A percentile compares a stretch with the other conserved stretches of the same genome.
phyloP scores from a whole-genome alignment of 2,888 invertebrate genomes.

The Oxystoma pomonae region DNA sequence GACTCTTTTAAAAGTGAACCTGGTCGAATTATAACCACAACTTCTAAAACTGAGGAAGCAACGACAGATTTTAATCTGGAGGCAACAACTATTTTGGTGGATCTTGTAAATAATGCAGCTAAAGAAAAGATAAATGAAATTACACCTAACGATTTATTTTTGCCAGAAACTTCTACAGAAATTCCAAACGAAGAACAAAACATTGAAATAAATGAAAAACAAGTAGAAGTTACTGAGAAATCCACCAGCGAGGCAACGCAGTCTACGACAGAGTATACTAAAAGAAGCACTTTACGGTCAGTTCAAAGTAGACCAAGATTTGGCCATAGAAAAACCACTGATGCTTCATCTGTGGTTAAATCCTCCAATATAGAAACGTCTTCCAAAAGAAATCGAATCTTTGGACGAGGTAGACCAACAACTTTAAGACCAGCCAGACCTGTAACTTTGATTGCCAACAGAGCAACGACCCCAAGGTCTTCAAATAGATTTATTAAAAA shows the following conservation, averaged over 20 bases:
- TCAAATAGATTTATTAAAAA: slow-evolving; percentile 24
- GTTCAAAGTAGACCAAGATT: slow-evolving; percentile 29
- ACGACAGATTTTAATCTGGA: slow-evolving; percentile 8
- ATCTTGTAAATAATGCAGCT: neutral
- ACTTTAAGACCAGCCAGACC: slow-evolving; percentile 1
- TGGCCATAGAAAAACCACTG: slow-evolving; percentile 18
- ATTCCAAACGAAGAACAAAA: slow-evolving; percentile 4
- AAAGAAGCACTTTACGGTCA: slow-evolving; percentile 29
- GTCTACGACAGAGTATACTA: slow-evolving; percentile 25
- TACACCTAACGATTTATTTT: neutral
- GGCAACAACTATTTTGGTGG: slow-evolving; percentile 3
- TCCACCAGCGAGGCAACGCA: slow-evolving; percentile 12
- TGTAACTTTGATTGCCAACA: neutral
- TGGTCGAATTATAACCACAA: neutral
- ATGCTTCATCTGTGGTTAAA: slow-evolving; percentile 11
- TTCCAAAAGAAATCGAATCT: neutral
- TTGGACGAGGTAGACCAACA: slow-evolving; percentile 7
- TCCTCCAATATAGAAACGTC: slow-evolving; percentile 22
- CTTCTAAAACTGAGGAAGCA: slow-evolving; percentile 3
- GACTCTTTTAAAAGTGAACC: neutral
- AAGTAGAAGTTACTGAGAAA: slow-evolving; percentile 7
- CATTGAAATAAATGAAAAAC: slow-evolving; percentile 4
- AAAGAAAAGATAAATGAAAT: neutral
- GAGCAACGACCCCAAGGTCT: slow-evolving; percentile 11
- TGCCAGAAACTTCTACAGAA: slow-evolving; percentile 14